Percentiles rank a stretch among this genome's conserved stretches.
Evolutionary conservation across 2,113 vertebrate genomes (phyloP).

Genomic region (Brachyhypopomus occidentalis): DNA sequence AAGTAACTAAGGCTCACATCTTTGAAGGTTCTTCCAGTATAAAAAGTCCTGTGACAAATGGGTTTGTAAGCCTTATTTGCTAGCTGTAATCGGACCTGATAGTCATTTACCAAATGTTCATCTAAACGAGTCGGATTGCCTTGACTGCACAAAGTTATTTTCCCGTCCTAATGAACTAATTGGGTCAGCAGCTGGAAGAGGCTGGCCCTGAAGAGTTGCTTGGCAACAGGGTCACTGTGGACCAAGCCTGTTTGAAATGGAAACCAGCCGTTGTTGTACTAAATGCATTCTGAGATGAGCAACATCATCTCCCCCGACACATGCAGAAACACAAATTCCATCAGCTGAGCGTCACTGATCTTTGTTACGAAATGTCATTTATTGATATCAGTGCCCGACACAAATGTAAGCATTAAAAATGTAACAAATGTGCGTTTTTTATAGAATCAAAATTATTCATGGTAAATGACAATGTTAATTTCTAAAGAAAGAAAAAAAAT

Average conservation of each 20-base stretch:
- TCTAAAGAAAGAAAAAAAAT: slow-evolving; percentile 29
- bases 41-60: background rate
- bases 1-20: background rate
- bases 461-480: slow-evolving; percentile 24
- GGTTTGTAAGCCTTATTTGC: slow-evolving; percentile 20
- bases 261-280: slow-evolving; percentile 52
- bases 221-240: slow-evolving; percentile 65
- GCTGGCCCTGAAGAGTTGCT: slow-evolving; percentile 66
- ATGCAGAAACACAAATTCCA: slow-evolving; percentile 16
- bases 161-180: slow-evolving; percentile 65
- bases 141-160: slow-evolving; percentile 56
- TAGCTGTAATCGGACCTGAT: slow-evolving; percentile 34
- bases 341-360: slow-evolving; percentile 16
- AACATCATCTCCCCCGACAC: slow-evolving; percentile 29
- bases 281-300: slow-evolving; percentile 41
- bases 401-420: slow-evolving; percentile 44
- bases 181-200: slow-evolving; percentile 67
- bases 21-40: background rate
- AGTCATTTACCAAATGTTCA: slow-evolving; percentile 38
- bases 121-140: slow-evolving; percentile 38
- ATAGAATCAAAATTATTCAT: slow-evolving; percentile 29
- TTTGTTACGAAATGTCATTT: slow-evolving; percentile 62
- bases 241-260: slow-evolving; percentile 50
- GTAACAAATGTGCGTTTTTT: slow-evolving; percentile 47
- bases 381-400: slow-evolving; percentile 59